Evolutionary conservation across 1,140 invertebrate species (phyloP).

Genomic region (Thalassaphorura encarpata): DNA sequence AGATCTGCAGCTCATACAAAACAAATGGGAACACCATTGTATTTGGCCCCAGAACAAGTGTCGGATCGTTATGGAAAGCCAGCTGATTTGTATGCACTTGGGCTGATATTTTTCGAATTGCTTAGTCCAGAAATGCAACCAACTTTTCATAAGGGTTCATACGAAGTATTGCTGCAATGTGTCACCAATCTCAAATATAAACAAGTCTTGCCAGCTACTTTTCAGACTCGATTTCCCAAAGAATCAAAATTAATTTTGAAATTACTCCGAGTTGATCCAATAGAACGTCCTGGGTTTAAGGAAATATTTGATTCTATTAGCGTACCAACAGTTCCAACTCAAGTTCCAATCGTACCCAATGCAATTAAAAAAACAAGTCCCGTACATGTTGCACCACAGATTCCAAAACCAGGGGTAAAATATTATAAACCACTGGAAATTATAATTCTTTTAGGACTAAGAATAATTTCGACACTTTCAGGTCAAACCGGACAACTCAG

Average conservation of each 20-base stretch:
- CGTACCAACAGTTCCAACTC: no score
- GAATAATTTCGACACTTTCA: no score
- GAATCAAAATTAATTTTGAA: not conserved
- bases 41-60: not conserved
- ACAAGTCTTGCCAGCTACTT: not conserved
- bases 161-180: not conserved
- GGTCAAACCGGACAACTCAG: no score
- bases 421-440: no score
- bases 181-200: not conserved
- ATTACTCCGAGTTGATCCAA: not conserved
- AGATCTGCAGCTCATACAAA: not conserved
- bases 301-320: not conserved
- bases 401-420: no score
- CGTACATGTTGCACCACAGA: no score
- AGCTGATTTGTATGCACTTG: not conserved
- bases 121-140: not conserved
- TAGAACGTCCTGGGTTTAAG: not conserved
- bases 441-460: no score
- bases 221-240: not conserved
- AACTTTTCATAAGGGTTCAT: not conserved
- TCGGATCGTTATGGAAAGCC: not conserved
- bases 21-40: not conserved
- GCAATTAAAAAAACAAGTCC: no score
- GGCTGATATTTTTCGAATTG: not conserved
- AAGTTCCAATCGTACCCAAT: no score